A percentile compares a stretch with the other conserved stretches of the same genome.
phyloP scores from a whole-genome alignment of 2,113 vertebrate genomes.

The Corythoichthys intestinalis region DNA sequence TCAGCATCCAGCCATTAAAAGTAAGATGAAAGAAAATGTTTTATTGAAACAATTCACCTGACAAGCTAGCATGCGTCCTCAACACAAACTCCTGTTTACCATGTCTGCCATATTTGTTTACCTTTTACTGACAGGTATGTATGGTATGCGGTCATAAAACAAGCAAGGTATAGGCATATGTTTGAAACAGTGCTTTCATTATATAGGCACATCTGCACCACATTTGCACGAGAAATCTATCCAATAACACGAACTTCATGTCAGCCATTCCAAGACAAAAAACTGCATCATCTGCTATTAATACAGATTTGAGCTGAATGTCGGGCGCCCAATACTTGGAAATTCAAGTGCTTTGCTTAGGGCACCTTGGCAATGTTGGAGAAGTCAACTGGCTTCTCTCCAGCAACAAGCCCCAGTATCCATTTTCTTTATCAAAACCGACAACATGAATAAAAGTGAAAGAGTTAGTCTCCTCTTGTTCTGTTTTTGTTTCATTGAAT shows the following conservation, averaged over 20 bases:
- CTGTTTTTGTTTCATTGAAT: neutral
- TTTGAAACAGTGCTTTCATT: slow-evolving; percentile 1
- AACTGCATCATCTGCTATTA: neutral
- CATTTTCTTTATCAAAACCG: neutral
- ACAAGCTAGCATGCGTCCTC: neutral
- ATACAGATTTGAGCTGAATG: neutral
- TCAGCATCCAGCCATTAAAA: neutral
- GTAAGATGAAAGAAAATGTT: neutral
- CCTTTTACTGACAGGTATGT: neutral
- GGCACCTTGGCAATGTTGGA: neutral
- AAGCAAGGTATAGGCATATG: neutral
- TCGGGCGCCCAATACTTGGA: neutral
- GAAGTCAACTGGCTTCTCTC: neutral
- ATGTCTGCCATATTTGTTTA: neutral
- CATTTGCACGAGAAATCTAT: neutral
- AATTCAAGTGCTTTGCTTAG: neutral
- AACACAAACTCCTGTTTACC: neutral
- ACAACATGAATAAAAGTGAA: neutral
- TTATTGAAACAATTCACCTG: neutral
- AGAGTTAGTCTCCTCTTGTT: neutral
- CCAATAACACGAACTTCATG: slow-evolving; percentile 2
- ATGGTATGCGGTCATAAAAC: neutral
- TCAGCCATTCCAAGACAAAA: slow-evolving; percentile 1
- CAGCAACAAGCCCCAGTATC: neutral
- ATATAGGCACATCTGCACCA: neutral